These are phyloP conservation scores for Rhopalosiphum maidis DNA, from an alignment of 1,140 invertebrate species.

Conservation along the genomic window DNA sequence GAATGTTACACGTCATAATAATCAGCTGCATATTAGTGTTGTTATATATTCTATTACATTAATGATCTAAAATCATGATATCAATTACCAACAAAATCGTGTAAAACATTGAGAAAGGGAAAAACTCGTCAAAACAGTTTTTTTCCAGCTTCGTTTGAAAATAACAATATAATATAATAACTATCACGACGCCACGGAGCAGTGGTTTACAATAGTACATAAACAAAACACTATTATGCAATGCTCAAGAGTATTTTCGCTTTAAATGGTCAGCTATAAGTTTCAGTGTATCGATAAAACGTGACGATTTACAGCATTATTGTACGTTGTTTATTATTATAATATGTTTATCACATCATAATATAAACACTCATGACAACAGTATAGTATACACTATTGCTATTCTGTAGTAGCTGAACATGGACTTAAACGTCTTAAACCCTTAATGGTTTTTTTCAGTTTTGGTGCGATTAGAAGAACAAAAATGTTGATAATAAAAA, in stretches of 20 bases:
- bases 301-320: not conserved
- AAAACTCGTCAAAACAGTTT: not conserved
- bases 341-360: not conserved
- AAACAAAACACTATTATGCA: not conserved
- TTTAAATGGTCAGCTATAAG: not conserved
- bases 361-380: not conserved
- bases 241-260: not conserved
- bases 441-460: not conserved
- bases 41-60: not conserved
- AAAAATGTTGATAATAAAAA: not conserved
- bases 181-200: not conserved
- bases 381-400: not conserved
- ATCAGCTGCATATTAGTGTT: not conserved
- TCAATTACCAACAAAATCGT: not conserved
- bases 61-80: not conserved
- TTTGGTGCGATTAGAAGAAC: not conserved
- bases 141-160: not conserved
- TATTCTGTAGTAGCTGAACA: not conserved
- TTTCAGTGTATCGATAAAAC: not conserved
- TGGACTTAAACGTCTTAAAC: not conserved
- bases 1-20: not conserved
- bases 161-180: not conserved
- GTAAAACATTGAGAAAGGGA: not conserved
- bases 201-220: not conserved
- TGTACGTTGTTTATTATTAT: not conserved